Evolutionary conservation across 2,797 vertebrate species (phyloP).

Genomic region (Eremophila alpestris): DNA sequence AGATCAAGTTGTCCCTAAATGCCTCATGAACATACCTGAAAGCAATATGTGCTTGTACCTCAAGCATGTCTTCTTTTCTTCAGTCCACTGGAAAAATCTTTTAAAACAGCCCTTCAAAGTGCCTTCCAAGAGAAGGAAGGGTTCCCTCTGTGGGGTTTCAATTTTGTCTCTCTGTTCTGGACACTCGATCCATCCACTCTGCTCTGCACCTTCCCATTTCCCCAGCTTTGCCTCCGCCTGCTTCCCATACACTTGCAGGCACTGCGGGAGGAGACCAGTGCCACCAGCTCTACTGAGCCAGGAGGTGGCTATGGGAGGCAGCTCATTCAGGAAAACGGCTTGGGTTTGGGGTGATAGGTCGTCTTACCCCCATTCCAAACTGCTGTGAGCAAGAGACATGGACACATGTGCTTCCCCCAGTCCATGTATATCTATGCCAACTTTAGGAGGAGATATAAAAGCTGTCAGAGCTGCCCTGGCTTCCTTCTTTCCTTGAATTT

Average conservation of each 20-base stretch:
- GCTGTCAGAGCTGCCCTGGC: not conserved
- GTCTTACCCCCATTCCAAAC: not conserved
- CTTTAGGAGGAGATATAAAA: not conserved
- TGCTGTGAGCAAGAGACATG: accelerated
- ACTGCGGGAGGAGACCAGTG: accelerated
- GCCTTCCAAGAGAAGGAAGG: not conserved
- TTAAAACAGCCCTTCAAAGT: not conserved
- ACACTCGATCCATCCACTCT: not conserved
- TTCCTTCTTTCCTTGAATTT: not conserved
- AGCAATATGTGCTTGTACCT: not conserved
- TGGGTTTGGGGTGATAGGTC: accelerated
- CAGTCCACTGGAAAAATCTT: not conserved
- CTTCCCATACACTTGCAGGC: not conserved
- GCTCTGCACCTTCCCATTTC: not conserved
- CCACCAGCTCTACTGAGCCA: not conserved
- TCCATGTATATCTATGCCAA: accelerated
- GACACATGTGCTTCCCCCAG: not conserved
- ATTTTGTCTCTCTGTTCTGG: not conserved
- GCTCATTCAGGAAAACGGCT: accelerated
- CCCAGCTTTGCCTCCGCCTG: accelerated
- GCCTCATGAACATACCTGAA: not conserved
- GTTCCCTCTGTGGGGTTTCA: not conserved
- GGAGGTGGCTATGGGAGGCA: not conserved
- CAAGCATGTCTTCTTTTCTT: not conserved
- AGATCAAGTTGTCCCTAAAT: not conserved